Evolutionary conservation across 2,797 vertebrate species (phyloP).

Genomic region (Sternarchorhynchus goeldii): DNA sequence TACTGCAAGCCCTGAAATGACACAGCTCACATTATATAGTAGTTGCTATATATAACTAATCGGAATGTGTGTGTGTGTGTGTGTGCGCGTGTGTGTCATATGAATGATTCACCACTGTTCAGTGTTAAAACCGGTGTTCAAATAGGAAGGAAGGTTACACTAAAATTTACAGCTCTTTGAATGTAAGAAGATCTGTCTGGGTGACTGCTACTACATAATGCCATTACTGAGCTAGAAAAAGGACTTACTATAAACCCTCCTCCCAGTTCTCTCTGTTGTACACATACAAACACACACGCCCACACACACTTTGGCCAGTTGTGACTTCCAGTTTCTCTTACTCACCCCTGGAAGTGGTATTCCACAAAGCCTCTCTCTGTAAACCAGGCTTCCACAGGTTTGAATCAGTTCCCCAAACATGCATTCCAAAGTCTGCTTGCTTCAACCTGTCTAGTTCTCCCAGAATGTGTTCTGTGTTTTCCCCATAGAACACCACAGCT

Average conservation of each 20-base stretch:
- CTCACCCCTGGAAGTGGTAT: conserved; percentile 46
- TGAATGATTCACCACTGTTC: background rate
- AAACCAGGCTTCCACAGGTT: conserved; percentile 54
- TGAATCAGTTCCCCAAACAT: conserved; percentile 57
- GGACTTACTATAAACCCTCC: conserved; percentile 38
- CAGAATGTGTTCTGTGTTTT: conserved; percentile 56
- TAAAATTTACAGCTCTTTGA: background rate
- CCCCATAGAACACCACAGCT: conserved; percentile 39
- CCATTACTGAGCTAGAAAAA: conserved; percentile 40
- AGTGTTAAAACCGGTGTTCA: background rate
- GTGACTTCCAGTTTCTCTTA: conserved; percentile 31
- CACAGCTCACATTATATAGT: conserved; percentile 7
- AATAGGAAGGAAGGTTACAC: background rate
- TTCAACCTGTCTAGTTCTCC: conserved; percentile 57
- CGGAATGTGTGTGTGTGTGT: too few species aligned
- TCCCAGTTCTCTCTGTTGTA: background rate
- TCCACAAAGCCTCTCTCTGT: conserved; percentile 48
- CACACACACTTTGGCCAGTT: conserved; percentile 13
- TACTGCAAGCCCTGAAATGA: conserved; percentile 26
- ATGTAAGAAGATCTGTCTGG: conserved; percentile 19
- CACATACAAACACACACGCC: conserved; percentile 14
- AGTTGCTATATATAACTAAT: background rate
- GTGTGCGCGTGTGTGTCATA: background rate
- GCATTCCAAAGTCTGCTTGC: conserved; percentile 59
- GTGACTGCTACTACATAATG: conserved; percentile 41